These are phyloP conservation scores for Lapara coniferarum DNA, from an alignment of 2,888 invertebrate genomes.

Conservation along the genomic window DNA sequence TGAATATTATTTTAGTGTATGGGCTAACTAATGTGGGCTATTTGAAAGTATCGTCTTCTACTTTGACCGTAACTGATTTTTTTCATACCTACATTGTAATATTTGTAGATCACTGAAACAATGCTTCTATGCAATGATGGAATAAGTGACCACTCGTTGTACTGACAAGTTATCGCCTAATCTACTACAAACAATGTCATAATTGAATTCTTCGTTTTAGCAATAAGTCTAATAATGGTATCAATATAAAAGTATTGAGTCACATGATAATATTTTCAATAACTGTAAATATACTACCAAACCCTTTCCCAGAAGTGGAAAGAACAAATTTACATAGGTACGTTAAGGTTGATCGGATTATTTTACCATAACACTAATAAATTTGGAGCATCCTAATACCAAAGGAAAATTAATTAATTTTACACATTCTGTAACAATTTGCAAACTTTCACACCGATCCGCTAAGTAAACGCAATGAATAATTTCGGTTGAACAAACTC, in stretches of 20 bases:
- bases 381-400: slow-evolving; percentile 36
- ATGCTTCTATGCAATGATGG: too few species aligned
- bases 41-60: too few species aligned
- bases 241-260: not conserved
- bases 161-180: too few species aligned
- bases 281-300: not conserved
- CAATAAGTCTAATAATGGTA: too few species aligned
- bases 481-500: slow-evolving; percentile 26
- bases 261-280: not conserved
- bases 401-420: slow-evolving; percentile 49
- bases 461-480: slow-evolving; percentile 37
- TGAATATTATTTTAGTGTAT: too few species aligned
- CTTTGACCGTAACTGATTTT: too few species aligned
- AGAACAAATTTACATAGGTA: slow-evolving; percentile 4
- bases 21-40: too few species aligned
- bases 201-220: too few species aligned
- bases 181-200: too few species aligned
- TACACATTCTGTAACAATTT: slow-evolving; percentile 46
- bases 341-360: slow-evolving; percentile 24
- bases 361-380: slow-evolving; percentile 34
- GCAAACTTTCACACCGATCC: slow-evolving; percentile 40
- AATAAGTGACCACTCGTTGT: too few species aligned
- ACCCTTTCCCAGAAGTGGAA: not conserved
- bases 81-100: too few species aligned
- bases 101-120: too few species aligned